phyloP scores from a whole-genome alignment of 2,888 invertebrate genomes.

The Ennomos fuscantarius region DNA sequence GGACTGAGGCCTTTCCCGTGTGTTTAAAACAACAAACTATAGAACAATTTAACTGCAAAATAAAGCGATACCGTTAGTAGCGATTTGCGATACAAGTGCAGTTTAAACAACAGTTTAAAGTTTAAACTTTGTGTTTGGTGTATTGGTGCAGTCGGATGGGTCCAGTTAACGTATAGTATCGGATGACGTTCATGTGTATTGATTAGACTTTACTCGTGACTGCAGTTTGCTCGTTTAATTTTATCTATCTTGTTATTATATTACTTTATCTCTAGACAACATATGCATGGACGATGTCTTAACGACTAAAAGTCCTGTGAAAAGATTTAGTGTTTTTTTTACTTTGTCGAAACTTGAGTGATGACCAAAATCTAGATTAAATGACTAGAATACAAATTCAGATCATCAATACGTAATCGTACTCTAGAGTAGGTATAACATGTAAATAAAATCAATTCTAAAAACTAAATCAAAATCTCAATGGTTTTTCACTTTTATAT shows the following conservation, averaged over 20 bases:
- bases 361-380: too few relatives aligned
- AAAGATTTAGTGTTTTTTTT: too few relatives aligned
- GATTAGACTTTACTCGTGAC: neutral
- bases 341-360: too few relatives aligned
- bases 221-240: neutral
- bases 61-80: slow-evolving; percentile 40
- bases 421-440: too few relatives aligned
- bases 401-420: too few relatives aligned
- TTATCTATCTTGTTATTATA: too few relatives aligned
- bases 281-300: too few relatives aligned
- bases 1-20: slow-evolving; percentile 9
- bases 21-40: slow-evolving; percentile 26
- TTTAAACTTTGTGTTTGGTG: slow-evolving; percentile 42
- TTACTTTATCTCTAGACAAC: too few relatives aligned
- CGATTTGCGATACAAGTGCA: slow-evolving; percentile 52
- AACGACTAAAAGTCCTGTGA: too few relatives aligned
- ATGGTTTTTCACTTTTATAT: neutral
- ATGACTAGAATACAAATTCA: too few relatives aligned
- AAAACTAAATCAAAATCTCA: too few relatives aligned
- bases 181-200: slow-evolving; percentile 1
- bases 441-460: too few relatives aligned
- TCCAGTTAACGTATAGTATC: slow-evolving; percentile 4
- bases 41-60: slow-evolving; percentile 29
- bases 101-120: slow-evolving; percentile 42
- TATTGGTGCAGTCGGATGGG: slow-evolving; percentile 33